A percentile compares a stretch with the other conserved stretches of the same genome.
These are phyloP conservation scores for Lucinisca nassula DNA, from an alignment of 2,888 invertebrate species.

Conservation along the genomic window DNA sequence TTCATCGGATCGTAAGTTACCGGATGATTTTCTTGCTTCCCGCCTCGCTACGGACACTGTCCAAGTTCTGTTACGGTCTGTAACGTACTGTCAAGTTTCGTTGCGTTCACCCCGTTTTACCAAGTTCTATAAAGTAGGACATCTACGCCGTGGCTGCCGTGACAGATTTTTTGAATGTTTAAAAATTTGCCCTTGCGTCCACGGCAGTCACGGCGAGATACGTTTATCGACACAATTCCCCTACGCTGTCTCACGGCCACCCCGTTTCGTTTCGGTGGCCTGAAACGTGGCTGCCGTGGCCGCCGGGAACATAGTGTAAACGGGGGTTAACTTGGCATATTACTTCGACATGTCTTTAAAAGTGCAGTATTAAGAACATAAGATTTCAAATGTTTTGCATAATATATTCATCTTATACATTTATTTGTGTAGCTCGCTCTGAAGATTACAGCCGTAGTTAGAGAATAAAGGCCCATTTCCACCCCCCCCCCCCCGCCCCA, in stretches of 20 bases:
- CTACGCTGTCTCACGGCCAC: background rate
- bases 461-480: too few species aligned
- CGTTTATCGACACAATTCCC: background rate
- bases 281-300: conserved; percentile 24
- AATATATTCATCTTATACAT: too few species aligned
- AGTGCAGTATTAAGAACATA: too few species aligned
- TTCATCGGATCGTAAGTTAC: background rate
- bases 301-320: conserved; percentile 35
- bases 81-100: background rate
- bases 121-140: background rate
- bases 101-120: too few species aligned
- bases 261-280: conserved; percentile 6
- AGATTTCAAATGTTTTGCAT: too few species aligned
- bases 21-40: background rate
- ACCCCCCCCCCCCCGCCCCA: too few species aligned
- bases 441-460: too few species aligned
- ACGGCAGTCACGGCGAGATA: conserved; percentile 9
- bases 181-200: background rate
- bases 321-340: too few species aligned
- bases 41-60: background rate
- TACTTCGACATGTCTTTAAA: too few species aligned
- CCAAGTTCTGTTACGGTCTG: background rate
- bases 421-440: too few species aligned
- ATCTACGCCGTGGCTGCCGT: background rate
- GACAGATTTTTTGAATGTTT: background rate